phyloP scores from a whole-genome alignment of 1,140 invertebrate species.

The Diploscapter pachys region DNA sequence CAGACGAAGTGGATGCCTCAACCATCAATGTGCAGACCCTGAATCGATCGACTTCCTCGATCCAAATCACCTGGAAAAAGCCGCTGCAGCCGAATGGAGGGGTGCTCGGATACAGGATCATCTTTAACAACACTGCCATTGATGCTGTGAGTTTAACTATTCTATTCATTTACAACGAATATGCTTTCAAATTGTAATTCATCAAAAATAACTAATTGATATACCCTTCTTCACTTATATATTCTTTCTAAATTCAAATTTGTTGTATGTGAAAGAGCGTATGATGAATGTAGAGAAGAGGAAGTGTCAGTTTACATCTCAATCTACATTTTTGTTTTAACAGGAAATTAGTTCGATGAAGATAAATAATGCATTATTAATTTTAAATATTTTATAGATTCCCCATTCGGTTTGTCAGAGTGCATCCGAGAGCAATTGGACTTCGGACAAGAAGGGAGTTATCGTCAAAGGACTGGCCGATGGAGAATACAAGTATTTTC shows the following conservation, averaged over 20 bases:
- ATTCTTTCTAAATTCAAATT: no score
- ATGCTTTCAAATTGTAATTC: no score
- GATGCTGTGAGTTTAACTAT: constrained; percentile 36
- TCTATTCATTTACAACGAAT: no score
- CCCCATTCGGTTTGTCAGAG: neutral
- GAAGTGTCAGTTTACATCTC: no score
- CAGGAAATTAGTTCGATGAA: no score
- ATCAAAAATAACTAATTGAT: no score
- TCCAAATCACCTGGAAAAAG: constrained; percentile 20
- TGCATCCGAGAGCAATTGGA: neutral
- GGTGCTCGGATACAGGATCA: constrained; percentile 44
- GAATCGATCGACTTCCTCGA: constrained; percentile 29
- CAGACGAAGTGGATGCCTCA: constrained; percentile 39
- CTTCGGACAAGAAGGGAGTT: constrained; percentile 35
- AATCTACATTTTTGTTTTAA: no score
- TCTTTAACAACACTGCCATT: constrained; percentile 27
- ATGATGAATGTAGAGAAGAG: no score
- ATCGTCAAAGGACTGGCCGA: constrained; percentile 65
- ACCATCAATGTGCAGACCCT: constrained; percentile 34
- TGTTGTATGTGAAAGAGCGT: no score
- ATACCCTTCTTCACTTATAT: no score
- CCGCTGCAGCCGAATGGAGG: constrained; percentile 49
- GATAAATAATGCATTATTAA: no score
- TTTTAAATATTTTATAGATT: neutral
- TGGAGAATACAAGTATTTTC: constrained; percentile 74